Evolutionary conservation across 30 jellyfish, hydroid and myxozoan species (phyloP).

Genomic region (Hydractinia echinata): DNA sequence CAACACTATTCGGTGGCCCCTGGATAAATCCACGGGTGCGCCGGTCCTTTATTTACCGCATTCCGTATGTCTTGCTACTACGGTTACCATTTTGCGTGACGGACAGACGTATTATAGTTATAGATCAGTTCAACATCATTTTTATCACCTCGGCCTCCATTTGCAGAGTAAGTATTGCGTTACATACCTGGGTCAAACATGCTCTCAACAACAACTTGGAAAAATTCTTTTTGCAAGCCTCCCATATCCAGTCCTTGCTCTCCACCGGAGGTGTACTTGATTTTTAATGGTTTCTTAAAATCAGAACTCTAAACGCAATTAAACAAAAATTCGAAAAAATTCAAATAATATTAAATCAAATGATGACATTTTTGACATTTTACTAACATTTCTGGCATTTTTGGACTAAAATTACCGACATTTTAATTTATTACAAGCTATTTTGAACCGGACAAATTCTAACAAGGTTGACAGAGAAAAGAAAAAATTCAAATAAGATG

Average conservation of each 20-base stretch:
- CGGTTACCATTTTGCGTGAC: no score
- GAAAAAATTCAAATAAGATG: no score
- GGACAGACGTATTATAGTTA: no score
- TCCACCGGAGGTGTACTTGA: conserved; percentile 74
- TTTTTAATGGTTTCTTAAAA: conserved; percentile 82
- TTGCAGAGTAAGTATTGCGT: background rate
- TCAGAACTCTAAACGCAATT: conserved; percentile 42
- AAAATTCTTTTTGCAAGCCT: conserved; percentile 92
- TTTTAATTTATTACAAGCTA: no score
- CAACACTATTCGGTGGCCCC: no score
- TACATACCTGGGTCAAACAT: conserved; percentile 69
- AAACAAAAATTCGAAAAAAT: background rate
- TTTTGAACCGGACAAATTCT: no score
- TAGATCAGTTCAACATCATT: no score
- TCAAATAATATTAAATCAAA: background rate
- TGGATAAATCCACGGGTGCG: no score
- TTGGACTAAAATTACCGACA: background rate
- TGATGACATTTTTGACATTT: background rate
- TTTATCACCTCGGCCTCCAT: no score
- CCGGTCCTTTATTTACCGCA: no score
- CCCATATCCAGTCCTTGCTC: conserved; percentile 97
- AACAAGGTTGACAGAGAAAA: no score
- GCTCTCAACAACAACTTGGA: conserved; percentile 68
- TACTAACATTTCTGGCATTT: background rate
- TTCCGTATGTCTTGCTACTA: no score